Conservation (phyloP, 92 coral and sea anemone genomes). For the Bergia sp. region DNA sequence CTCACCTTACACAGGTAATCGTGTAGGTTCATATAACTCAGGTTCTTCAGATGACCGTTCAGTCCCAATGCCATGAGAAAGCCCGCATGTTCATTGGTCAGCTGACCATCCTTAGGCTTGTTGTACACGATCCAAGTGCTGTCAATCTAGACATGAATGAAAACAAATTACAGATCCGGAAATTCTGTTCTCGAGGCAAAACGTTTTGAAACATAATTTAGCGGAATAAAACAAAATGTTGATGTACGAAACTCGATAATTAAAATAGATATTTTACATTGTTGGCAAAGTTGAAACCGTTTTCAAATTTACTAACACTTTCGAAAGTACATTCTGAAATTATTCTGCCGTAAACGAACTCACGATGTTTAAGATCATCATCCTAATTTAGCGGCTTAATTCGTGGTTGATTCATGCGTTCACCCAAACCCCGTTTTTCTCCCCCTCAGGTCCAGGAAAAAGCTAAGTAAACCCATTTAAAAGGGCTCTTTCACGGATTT, state of each 20-base stretch:
- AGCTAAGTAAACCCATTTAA: no score
- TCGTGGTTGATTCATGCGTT: no score
- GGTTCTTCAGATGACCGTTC: slow-evolving; percentile 80
- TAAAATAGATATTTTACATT: no score
- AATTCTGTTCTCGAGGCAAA: not conserved
- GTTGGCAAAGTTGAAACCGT: no score
- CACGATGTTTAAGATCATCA: no score
- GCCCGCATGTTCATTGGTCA: slow-evolving; percentile 97
- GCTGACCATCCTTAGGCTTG: slow-evolving; percentile 89
- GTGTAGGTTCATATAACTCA: slow-evolving; percentile 89
- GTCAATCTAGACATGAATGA: slow-evolving; percentile 69
- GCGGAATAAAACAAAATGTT: not conserved
- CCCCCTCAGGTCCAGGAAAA: no score
- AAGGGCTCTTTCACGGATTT: no score
- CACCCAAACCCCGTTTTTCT: no score
- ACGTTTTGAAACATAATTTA: not conserved
- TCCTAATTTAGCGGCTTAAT: no score
- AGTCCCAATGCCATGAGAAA: slow-evolving; percentile 96
- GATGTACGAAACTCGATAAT: not conserved
- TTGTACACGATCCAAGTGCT: slow-evolving; percentile 99
- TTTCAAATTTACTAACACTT: no score
- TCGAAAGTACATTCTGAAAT: no score
- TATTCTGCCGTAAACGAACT: no score
- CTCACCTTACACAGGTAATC: slow-evolving; percentile 89
- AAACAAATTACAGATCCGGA: not conserved